Percentiles rank a stretch among this genome's conserved stretches.
Evolutionary conservation across 1,140 invertebrate genomes (phyloP).

Genomic region (Bicyclus anynana): DNA sequence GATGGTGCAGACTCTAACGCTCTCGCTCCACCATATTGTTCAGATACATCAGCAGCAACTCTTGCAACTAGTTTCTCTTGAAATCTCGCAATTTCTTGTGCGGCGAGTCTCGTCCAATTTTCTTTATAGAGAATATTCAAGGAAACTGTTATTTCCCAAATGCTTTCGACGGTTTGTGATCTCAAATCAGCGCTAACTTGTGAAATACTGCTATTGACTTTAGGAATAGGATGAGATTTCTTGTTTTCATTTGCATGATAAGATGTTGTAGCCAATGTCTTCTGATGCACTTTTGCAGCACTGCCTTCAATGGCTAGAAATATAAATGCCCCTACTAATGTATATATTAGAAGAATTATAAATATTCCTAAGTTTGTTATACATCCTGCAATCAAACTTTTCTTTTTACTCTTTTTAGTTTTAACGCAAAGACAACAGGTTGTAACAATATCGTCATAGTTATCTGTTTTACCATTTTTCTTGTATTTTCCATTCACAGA

Average conservation of each 20-base stretch:
- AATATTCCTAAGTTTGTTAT: slow-evolving; percentile 94
- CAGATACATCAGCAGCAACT: slow-evolving; percentile 84
- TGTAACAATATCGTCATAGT: slow-evolving; percentile 58
- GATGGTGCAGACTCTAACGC: slow-evolving; percentile 70
- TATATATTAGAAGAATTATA: slow-evolving; percentile 91
- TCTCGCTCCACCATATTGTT: slow-evolving; percentile 63
- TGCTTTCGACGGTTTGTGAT: slow-evolving; percentile 88
- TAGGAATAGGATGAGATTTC: slow-evolving; percentile 55
- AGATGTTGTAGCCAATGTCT: slow-evolving; percentile 80
- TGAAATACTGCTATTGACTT: slow-evolving; percentile 55
- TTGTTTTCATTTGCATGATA: slow-evolving; percentile 69
- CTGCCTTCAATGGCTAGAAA: slow-evolving; percentile 93
- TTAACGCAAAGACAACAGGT: slow-evolving; percentile 83
- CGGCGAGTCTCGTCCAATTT: slow-evolving; percentile 90
- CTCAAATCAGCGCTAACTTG: slow-evolving; percentile 74
- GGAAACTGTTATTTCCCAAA: slow-evolving; percentile 96
- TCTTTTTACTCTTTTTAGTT: slow-evolving; percentile 80
- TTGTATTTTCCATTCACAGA: slow-evolving; percentile 63
- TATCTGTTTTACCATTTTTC: slow-evolving; percentile 63
- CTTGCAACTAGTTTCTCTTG: slow-evolving; percentile 90
- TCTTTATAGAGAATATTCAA: slow-evolving; percentile 96
- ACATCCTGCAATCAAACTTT: slow-evolving; percentile 83
- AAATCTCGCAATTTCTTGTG: slow-evolving; percentile 91
- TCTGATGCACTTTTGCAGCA: slow-evolving; percentile 81
- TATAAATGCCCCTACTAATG: slow-evolving; percentile 91